Evolutionary conservation across 2,888 invertebrate genomes (phyloP), one percentile per base, ranked within the genome.

Genomic region (Agonopterix arenella): DNA sequence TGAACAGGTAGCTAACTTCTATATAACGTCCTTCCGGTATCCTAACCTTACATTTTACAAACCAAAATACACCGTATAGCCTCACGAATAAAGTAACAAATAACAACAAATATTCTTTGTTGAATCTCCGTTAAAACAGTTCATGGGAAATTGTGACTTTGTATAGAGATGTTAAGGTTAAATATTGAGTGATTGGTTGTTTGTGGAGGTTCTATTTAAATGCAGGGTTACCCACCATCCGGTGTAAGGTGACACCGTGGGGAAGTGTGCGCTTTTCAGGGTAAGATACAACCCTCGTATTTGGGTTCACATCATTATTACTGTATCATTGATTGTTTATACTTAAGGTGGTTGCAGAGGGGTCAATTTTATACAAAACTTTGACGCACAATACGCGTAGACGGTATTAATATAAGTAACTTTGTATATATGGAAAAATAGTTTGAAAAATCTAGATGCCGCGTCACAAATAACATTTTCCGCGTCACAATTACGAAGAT

Each of bases 1-100:
- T 81, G 84, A 84, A 85, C 88, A 88, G 88, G 88, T 88, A 88
- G 84, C 76, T 68, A 77, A 78, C 70, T 68, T 70, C 75, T 62
- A 79, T 80, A 85, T 82, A 78, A 70, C 73, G 75, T 81, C 73
- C 86, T 88, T 88, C 88, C 88, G 84, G 86, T 76, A 79, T 80
- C 72, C 76, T 69, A 74, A 62, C 56, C 51, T 50, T 16, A 44
- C 18, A 38, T 18, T 8, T 1, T 9, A n/a, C 45, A 53, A 49
- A 37, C 16, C 45, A 70, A 68, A 70, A 54, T 40, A 38, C n/a
- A 40, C 40, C 40, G 4, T n/a, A 28, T 28, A 28, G 5, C 5
- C 5, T 28, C 7, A 4, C 5, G 1, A 7, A 28, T 28, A 28
- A 28, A 28, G 28, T 28, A 28, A 28, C 28, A 28, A 28, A 28